Evolutionary conservation across 2,797 vertebrate genomes (phyloP).

Genomic region (Myotis myotis): DNA sequence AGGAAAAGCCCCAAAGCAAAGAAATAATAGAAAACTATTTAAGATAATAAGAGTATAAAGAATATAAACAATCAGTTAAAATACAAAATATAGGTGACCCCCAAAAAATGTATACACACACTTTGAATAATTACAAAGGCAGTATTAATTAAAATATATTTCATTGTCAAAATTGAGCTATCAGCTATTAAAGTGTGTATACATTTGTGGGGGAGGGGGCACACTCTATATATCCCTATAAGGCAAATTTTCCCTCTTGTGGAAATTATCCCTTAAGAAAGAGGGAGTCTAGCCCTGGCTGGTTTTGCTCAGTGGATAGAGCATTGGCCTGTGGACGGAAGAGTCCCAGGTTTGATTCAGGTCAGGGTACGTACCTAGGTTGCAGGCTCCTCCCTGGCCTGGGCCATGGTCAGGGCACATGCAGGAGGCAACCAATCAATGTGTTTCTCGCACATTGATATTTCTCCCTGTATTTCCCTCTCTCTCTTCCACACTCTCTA

Average conservation of each 20-base stretch:
- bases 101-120: not conserved
- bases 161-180: not conserved
- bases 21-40: not conserved
- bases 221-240: not conserved
- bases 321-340: no score
- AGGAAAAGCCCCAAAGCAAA: conserved; percentile 25
- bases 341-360: no score
- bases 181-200: not conserved
- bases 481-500: no score
- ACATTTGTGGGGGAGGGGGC: not conserved
- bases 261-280: not conserved
- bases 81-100: not conserved
- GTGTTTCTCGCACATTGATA: no score
- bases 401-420: no score
- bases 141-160: not conserved
- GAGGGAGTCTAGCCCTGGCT: not conserved
- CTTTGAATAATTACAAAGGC: not conserved
- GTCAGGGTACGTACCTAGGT: no score
- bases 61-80: not conserved
- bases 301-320: no score
- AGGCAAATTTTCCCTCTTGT: not conserved
- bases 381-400: no score
- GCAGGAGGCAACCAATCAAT: no score
- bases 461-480: no score
- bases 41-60: not conserved